Conservation (phyloP, 2,888 invertebrate genomes). For the Drosophila kuntzei region DNA sequence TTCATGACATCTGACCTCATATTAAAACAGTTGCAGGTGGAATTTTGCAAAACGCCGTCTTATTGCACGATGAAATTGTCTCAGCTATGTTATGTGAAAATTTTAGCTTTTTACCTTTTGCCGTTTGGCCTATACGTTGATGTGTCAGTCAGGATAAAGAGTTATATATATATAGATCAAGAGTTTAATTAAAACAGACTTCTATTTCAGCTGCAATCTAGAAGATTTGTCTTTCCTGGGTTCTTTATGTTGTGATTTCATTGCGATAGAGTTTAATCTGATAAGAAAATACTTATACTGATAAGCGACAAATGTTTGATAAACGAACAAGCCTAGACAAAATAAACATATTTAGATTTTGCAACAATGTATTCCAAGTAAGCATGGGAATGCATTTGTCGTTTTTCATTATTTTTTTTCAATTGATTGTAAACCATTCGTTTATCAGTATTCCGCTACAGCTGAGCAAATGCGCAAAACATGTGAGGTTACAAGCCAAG, state of each 20-base stretch:
- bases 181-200: too few relatives aligned
- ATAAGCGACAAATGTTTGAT: constrained; percentile 49
- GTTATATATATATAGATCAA: too few relatives aligned
- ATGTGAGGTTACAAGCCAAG: constrained; percentile 59
- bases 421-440: constrained; percentile 31
- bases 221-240: background rate
- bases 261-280: constrained; percentile 12
- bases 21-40: too few relatives aligned
- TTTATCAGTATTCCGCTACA: constrained; percentile 41
- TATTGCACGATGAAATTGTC: too few relatives aligned
- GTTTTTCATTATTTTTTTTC: constrained; percentile 4
- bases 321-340: constrained; percentile 22
- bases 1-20: too few relatives aligned
- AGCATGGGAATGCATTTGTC: constrained; percentile 11
- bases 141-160: too few relatives aligned
- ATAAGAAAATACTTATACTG: constrained; percentile 45
- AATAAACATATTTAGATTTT: constrained; percentile 23
- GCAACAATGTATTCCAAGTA: constrained; percentile 36
- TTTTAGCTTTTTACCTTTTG: too few relatives aligned
- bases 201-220: background rate
- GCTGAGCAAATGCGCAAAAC: constrained; percentile 52
- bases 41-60: too few relatives aligned
- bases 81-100: too few relatives aligned
- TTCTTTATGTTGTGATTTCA: background rate
- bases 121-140: too few relatives aligned